Evolutionary conservation across 2,113 vertebrate genomes (phyloP).

Genomic region (Chaetura pelagica): DNA sequence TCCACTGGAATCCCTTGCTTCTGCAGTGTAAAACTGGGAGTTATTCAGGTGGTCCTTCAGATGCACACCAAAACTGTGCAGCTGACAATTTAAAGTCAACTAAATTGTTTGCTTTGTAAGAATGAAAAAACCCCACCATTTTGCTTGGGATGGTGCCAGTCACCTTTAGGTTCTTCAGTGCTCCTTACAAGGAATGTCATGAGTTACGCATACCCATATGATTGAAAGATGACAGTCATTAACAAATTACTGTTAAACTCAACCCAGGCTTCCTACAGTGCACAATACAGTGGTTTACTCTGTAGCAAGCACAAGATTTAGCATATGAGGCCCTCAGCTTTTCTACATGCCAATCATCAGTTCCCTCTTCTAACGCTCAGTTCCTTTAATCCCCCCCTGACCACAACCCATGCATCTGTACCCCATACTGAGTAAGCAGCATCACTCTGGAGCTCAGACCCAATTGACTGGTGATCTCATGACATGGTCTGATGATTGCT

Average conservation of each 20-base stretch:
- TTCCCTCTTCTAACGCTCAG: slow-evolving; percentile 29
- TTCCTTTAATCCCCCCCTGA: not conserved
- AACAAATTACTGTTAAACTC: not conserved
- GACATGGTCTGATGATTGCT: not conserved
- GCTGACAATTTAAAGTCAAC: not conserved
- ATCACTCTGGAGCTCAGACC: not conserved
- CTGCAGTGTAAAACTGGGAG: not conserved
- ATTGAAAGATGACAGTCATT: slow-evolving; percentile 7
- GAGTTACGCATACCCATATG: not conserved
- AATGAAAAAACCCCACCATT: not conserved
- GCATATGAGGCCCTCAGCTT: not conserved
- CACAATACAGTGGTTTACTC: not conserved
- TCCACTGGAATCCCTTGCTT: not conserved
- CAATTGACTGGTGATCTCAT: not conserved
- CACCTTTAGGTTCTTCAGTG: not conserved
- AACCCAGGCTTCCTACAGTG: not conserved
- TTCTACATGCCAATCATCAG: not conserved
- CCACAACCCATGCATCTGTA: not conserved
- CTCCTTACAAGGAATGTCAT: not conserved
- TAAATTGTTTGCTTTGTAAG: not conserved
- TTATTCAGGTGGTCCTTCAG: not conserved
- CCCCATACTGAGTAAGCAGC: not conserved
- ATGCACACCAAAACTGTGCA: not conserved
- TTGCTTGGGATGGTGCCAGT: not conserved
- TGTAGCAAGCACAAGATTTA: not conserved